Percentiles rank a stretch among this genome's conserved stretches.
Evolutionary conservation across 2,113 vertebrate genomes (phyloP).

Genomic region (Geococcyx californianus): DNA sequence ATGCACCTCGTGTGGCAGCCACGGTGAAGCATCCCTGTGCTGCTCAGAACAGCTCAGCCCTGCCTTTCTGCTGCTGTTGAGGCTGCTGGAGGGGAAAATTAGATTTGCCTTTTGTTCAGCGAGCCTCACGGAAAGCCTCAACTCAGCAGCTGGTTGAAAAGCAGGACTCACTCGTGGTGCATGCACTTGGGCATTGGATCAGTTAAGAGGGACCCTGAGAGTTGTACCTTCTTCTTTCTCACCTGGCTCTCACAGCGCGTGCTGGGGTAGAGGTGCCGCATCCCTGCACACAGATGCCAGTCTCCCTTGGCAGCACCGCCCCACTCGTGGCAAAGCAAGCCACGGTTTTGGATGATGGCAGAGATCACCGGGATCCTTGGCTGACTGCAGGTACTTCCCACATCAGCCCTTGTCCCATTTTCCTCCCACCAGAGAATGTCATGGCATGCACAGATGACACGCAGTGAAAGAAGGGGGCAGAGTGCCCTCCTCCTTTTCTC

Average conservation of each 20-base stretch:
- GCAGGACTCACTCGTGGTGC: not conserved
- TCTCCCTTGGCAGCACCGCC: not conserved
- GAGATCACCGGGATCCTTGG: not conserved
- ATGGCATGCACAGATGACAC: not conserved
- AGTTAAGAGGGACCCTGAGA: accelerated
- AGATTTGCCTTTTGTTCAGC: slow-evolving; percentile 35
- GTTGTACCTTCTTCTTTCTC: not conserved
- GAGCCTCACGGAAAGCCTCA: not conserved
- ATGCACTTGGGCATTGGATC: not conserved
- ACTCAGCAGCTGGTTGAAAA: not conserved
- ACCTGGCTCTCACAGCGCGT: not conserved
- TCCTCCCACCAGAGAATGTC: not conserved
- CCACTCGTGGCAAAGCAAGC: not conserved
- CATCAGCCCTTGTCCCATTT: not conserved
- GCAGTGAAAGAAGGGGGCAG: not conserved
- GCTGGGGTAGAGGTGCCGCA: not conserved
- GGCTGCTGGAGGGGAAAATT: slow-evolving; percentile 44
- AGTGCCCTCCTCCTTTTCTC: not conserved
- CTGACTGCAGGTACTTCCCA: not conserved
- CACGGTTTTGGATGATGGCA: not conserved
- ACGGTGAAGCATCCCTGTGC: not conserved
- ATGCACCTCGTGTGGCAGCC: not conserved
- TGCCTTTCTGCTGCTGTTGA: not conserved
- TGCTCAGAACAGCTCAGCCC: not conserved
- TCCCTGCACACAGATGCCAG: not conserved